Conservation (phyloP, 2,113 vertebrate species). For the Muscicapa adusta region DNA sequence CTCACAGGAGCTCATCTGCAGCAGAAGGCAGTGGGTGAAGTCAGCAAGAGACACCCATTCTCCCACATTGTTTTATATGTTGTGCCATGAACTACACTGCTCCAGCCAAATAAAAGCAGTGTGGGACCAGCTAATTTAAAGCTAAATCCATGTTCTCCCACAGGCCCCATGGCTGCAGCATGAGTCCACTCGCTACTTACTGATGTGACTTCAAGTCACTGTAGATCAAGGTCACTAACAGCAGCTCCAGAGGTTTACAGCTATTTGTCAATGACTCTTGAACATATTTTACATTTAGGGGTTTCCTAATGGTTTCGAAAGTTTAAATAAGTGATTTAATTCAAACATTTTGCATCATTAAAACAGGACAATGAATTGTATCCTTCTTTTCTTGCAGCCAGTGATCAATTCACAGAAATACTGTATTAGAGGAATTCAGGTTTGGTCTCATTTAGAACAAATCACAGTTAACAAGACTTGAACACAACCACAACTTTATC, state of each 20-base stretch:
- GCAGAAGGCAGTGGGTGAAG: background rate
- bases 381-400: background rate
- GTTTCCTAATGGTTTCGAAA: background rate
- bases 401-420: background rate
- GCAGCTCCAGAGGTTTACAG: background rate
- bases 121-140: background rate
- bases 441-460: background rate
- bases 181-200: background rate
- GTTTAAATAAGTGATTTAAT: background rate
- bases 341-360: background rate
- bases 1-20: background rate
- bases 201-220: background rate
- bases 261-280: background rate
- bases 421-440: background rate
- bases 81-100: background rate
- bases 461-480: background rate
- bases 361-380: background rate
- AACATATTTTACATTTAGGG: background rate
- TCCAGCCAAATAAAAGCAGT: background rate
- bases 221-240: background rate
- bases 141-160: background rate
- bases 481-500: background rate
- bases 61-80: background rate
- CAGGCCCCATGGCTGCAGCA: background rate
- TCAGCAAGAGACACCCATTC: background rate